Base-by-base conservation (phyloP, 1,140 invertebrate genomes). In the Oreohelix idahoensis region DNA sequence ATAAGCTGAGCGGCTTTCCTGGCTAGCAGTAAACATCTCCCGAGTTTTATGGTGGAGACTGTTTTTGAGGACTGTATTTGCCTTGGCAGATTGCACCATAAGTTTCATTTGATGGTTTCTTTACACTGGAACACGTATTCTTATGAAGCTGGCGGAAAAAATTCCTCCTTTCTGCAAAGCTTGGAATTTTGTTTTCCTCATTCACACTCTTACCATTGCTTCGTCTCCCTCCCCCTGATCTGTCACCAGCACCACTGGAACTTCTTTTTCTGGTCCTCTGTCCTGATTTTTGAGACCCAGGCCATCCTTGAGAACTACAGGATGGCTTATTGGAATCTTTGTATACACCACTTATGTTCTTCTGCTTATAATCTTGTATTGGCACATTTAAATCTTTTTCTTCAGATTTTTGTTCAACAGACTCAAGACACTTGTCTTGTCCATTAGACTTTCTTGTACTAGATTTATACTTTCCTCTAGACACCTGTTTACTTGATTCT, bases 121-220 rank as follows among this genome's bases (percentile, higher is more conserved):
- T 58, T n/a, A 58, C 53, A 58, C 2, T 20, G 15, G 42, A 8
- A 15, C 15, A 8, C 15, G 42, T 45, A 58, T 58, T 58, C 17
- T 11, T 58, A 23, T 70, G 58, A 39, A 79, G 39, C 39, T 79
- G 53, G 35, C 51, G 35, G 39, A 81, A 81, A 38, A 81, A 81
- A 8, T 71, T 81, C 63, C 26, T 81, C 32, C 66, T 42, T 23
- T 81, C 63, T 29, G 79, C 39, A 71, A 81, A 71, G 49, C 66
- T 81, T 17, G 66, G 29, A 38, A 45, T 8, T n/a, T 49, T 51
- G 29, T 70, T 70, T 42, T 66, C 53, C 36, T 58, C n/a, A 39
- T 11, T 63, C 11, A n/a, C 69, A 29, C 78, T 70, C 20, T 29
- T 70, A 11, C n/a, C n/a, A 11, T 58, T 80, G 78, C 63, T 49